Conservation (phyloP, 2,113 vertebrate species). For the Gallinago media region DNA sequence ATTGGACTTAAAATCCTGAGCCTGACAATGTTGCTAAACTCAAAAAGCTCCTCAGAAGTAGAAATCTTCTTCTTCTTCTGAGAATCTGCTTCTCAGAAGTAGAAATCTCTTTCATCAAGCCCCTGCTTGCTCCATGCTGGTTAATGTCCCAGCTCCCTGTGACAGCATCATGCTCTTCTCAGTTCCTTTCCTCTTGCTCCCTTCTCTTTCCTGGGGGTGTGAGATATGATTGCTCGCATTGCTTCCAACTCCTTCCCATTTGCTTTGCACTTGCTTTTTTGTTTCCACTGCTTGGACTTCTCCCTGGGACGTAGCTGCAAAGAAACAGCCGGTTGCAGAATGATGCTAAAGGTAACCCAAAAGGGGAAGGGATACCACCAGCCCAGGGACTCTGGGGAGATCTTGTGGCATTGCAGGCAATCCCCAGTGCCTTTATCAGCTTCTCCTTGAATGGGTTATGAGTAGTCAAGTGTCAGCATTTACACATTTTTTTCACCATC, state of each 20-base stretch:
- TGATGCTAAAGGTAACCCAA: not conserved
- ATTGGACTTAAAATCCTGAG: not conserved
- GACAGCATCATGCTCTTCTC: not conserved
- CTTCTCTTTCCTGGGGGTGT: fast-evolving
- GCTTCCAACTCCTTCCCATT: not conserved
- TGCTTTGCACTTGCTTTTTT: not conserved
- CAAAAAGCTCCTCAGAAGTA: not conserved
- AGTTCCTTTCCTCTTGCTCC: not conserved
- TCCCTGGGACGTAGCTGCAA: not conserved
- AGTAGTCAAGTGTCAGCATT: too few species aligned
- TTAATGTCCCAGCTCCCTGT: not conserved
- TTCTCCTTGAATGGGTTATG: too few species aligned
- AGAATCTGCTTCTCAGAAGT: not conserved
- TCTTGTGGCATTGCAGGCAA: not conserved
- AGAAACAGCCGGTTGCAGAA: not conserved
- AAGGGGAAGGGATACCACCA: not conserved
- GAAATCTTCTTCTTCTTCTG: not conserved
- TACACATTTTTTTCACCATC: too few species aligned
- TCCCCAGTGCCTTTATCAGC: not conserved
- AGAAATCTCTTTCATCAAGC: not conserved
- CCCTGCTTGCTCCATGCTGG: not conserved
- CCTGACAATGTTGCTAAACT: not conserved
- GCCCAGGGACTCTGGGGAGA: not conserved
- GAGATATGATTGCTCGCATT: fast-evolving
- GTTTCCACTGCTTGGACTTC: not conserved